Conservation (phyloP, 2,888 invertebrate genomes). For the Lysandra coridon region DNA sequence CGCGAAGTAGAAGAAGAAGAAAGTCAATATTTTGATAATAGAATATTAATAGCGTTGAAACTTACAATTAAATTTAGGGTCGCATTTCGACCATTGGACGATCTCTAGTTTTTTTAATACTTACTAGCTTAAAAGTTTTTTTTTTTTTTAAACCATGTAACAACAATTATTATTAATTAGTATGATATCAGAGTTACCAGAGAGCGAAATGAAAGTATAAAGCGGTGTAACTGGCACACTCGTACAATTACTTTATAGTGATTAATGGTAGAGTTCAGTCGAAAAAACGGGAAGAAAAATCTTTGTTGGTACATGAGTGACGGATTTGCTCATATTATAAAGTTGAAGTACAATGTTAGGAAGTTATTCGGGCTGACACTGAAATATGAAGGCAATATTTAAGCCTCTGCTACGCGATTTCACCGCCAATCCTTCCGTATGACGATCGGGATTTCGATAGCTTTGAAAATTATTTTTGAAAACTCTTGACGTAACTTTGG, state of each 20-base stretch:
- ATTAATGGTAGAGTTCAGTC: slow-evolving; percentile 21
- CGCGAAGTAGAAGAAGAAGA: no score
- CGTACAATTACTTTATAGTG: slow-evolving; percentile 17
- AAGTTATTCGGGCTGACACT: slow-evolving; percentile 69
- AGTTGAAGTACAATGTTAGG: slow-evolving; percentile 58
- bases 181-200: not conserved
- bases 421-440: slow-evolving; percentile 66
- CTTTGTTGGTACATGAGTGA: slow-evolving; percentile 34
- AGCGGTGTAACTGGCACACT: not conserved
- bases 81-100: no score
- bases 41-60: no score
- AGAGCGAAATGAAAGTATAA: not conserved
- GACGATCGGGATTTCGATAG: slow-evolving; percentile 61
- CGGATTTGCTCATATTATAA: slow-evolving; percentile 38
- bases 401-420: slow-evolving; percentile 52
- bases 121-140: no score
- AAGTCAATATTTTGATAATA: no score
- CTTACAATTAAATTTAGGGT: no score
- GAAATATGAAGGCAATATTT: slow-evolving; percentile 74
- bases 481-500: not conserved
- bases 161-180: not conserved
- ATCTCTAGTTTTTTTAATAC: no score
- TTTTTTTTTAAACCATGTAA: no score
- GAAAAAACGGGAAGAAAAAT: slow-evolving; percentile 31
- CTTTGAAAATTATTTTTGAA: slow-evolving; percentile 50